These are phyloP conservation scores for Drosophila fulvimacula DNA, from an alignment of 2,888 invertebrate genomes.

Conservation along the genomic window DNA sequence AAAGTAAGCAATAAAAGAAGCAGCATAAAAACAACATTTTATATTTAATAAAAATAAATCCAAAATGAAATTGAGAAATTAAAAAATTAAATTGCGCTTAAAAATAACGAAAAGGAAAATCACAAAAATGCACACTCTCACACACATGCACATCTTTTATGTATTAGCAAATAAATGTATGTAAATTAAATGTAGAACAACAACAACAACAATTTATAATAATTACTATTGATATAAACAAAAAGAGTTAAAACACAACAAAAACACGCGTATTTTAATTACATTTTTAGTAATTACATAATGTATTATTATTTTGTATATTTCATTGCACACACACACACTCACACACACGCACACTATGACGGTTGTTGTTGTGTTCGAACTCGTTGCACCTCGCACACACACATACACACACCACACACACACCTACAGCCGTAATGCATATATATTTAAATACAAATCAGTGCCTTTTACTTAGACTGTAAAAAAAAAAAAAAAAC, in stretches of 20 bases:
- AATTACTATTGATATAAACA: conserved; percentile 46
- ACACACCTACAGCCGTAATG: conserved; percentile 25
- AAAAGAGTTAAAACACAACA: conserved; percentile 17
- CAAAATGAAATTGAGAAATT: conserved; percentile 35
- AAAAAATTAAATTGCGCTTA: conserved; percentile 27
- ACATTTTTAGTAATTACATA: conserved; percentile 75
- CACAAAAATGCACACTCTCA: conserved; percentile 9
- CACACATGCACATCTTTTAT: conserved; percentile 41
- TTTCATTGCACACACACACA: conserved; percentile 53
- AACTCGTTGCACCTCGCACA: conserved; percentile 75
- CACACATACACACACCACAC: conserved; percentile 5
- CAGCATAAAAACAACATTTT: conserved; percentile 15
- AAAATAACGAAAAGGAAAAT: conserved; percentile 25
- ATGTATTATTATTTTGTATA: conserved; percentile 75
- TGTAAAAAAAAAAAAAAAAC: conserved; percentile 63
- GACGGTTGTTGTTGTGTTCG: conserved; percentile 67
- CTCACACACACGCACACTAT: conserved; percentile 30
- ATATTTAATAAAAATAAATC: conserved; percentile 9
- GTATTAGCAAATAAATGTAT: conserved; percentile 61
- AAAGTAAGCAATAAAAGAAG: conserved; percentile 60
- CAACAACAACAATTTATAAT: conserved; percentile 34
- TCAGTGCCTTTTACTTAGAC: conserved; percentile 77
- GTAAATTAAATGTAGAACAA: conserved; percentile 60
- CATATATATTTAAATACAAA: conserved; percentile 40
- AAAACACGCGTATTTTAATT: conserved; percentile 66